phyloP scores from a whole-genome alignment of 2,113 vertebrate genomes.

The Copsychus sechellarum region DNA sequence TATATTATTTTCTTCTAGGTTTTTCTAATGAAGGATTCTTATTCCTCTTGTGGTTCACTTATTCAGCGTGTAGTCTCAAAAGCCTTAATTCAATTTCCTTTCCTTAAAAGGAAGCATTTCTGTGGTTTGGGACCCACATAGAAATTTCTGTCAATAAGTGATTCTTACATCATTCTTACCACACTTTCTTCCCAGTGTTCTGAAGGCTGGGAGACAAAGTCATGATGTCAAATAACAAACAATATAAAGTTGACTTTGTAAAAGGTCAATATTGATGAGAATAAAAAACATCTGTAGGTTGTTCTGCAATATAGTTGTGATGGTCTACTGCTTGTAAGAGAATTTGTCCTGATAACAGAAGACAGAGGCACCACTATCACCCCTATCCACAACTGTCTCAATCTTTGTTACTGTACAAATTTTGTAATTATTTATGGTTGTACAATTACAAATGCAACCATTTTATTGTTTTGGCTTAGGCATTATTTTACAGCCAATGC shows the following conservation, averaged over 20 bases:
- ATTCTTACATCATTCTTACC: background rate
- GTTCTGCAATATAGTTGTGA: background rate
- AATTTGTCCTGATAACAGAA: background rate
- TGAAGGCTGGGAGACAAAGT: background rate
- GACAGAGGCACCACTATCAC: background rate
- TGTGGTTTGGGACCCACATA: background rate
- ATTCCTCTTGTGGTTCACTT: background rate
- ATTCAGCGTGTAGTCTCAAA: background rate
- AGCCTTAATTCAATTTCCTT: background rate
- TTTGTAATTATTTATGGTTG: background rate
- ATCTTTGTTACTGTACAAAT: background rate
- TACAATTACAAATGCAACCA: background rate
- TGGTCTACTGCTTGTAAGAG: background rate
- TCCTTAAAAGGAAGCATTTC: background rate
- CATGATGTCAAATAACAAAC: background rate
- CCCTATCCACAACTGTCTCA: background rate
- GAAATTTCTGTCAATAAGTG: background rate
- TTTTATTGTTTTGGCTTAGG: background rate
- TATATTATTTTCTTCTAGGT: background rate
- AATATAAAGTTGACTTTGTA: background rate
- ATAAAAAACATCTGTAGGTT: background rate
- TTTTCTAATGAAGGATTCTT: background rate
- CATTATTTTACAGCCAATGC: background rate
- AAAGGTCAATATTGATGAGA: background rate
- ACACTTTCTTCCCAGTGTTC: background rate